Base-by-base conservation (phyloP, 2,888 invertebrate genomes). In the Megaustenia siamemsis region DNA sequence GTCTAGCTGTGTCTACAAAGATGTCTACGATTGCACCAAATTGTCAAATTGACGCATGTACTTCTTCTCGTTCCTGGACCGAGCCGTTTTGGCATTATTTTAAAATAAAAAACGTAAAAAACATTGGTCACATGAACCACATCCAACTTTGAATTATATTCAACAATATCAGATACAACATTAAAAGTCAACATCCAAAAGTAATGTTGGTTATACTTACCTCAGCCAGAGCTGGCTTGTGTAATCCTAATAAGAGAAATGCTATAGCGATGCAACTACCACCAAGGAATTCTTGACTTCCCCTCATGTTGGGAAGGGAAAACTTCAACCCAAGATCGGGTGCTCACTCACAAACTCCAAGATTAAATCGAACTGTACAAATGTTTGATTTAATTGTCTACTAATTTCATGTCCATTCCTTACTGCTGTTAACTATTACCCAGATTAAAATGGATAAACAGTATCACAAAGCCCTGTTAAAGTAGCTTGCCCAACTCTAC, bases 401-500 rank as follows among this genome's bases (percentile, higher is more conserved):
- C 21, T n/a, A 21, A 12, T 1, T 35, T 6, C n/a, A 38, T 10
- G n/a, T 24, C 12, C 77, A 77, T 56, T 56, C 12, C n/a, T 40
- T 60, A n/a, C 24, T 43, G 18, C n/a, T 40, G 18, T 40, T 40
- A n/a, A n/a, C n/a, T 24, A 28, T 43, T 71, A 71, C 45, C 71
- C 71, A 43, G 8, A 3, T 21, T 21, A 4, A 73, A 24, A 73
- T 28, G 21, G 4, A 73, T 40, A 6, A 77, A 43, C 43, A n/a
- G 12, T n/a, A 66, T 32, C 78, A 66, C 21, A 12, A 32, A 12
- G 10, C 40, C 45, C 69, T 8, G 32, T 28, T 38, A 32, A 80
- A 68, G n/a, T 32, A 53, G 40, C n/a, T 21, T 3, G 66, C n/a
- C 53, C 38, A 73, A 82, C 56, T 82, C 82, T 76, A 66, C 76